Evolutionary conservation across 2,113 vertebrate genomes (phyloP), one percentile per base, ranked within the genome.

Genomic region (Indicator maculatus): DNA sequence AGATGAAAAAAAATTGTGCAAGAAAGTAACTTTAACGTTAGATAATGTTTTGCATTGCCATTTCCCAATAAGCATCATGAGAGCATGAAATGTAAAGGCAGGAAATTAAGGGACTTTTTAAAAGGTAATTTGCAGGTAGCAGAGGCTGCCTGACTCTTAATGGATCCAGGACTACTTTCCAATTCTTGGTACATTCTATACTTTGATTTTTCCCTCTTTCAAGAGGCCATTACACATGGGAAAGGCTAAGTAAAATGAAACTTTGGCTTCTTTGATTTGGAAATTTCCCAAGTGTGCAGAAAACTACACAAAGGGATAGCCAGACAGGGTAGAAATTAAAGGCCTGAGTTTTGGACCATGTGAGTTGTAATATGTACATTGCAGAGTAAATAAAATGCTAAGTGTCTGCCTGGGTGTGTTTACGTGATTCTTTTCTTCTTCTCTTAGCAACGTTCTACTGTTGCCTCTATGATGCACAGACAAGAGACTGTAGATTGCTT

Each of bases 391-490:
- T 47, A 79, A 78, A 75, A 82, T 24, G 15, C 50, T 74, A 11
- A 44, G 13, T 5, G 5, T n/a, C 16, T 64, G 33, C 1, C 55
- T 83, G 28, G 16, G 11, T 75, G 21, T 3, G 1, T 65, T 85
- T 71, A 96, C 74, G 60, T 41, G 11, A 41, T 45, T 86, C 7
- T 87, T 93, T 24, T 76, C 23, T 86, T 96, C 33, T 67, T 94
- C 61, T 70, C 64, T 83, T 93, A 99, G 99, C 99, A 99, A 99
- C 99, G 99, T 89, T 99, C 99, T 95, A 99, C 99, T 74, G 99
- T 99, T 96, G 99, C 99, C 31, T 99, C 99, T 84, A 99, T 99
- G 98, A 99, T 99, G 99, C 99, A 99, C 98, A 98, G 99, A 75
- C 99, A 99, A 97, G 99, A 99, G 96, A 99, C 99, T 30, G 99